Conservation (phyloP, 2,797 vertebrate species). For the Petrocephalus schoutedeni region DNA sequence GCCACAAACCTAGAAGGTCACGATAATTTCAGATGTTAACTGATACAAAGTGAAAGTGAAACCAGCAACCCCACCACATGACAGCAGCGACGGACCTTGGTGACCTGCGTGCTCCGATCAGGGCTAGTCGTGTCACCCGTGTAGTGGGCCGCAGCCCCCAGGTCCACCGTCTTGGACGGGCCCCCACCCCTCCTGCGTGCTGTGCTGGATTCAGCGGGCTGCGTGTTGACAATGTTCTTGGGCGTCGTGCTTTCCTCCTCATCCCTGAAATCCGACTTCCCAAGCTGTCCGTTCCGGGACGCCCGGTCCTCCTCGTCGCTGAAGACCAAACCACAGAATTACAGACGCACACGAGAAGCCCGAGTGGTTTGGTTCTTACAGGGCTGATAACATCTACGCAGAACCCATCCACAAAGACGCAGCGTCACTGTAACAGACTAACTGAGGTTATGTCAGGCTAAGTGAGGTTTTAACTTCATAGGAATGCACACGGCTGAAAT, state of each 20-base stretch:
- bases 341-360: not conserved
- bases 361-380: not conserved
- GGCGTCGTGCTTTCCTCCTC: constrained; percentile 89
- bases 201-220: constrained; percentile 81
- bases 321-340: not conserved
- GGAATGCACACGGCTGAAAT: not conserved
- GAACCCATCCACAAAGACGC: not conserved
- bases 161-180: constrained; percentile 85
- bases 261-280: constrained; percentile 89
- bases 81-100: not conserved
- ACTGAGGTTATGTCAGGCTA: not conserved
- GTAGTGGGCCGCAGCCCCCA: constrained; percentile 94
- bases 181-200: constrained; percentile 83
- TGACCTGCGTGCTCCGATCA: constrained; percentile 17
- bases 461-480: not conserved
- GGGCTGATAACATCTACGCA: not conserved
- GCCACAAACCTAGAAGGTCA: not conserved
- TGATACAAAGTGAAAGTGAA: not conserved
- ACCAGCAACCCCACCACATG: not conserved
- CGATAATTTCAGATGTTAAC: not conserved
- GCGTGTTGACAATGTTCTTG: constrained; percentile 85
- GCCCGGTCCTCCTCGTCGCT: constrained; percentile 83
- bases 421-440: not conserved
- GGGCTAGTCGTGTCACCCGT: constrained; percentile 82
- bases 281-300: constrained; percentile 70